Evolutionary conservation across 2,888 invertebrate species (phyloP), one percentile per base, ranked within the genome.

Genomic region (Rotaria macrura): DNA sequence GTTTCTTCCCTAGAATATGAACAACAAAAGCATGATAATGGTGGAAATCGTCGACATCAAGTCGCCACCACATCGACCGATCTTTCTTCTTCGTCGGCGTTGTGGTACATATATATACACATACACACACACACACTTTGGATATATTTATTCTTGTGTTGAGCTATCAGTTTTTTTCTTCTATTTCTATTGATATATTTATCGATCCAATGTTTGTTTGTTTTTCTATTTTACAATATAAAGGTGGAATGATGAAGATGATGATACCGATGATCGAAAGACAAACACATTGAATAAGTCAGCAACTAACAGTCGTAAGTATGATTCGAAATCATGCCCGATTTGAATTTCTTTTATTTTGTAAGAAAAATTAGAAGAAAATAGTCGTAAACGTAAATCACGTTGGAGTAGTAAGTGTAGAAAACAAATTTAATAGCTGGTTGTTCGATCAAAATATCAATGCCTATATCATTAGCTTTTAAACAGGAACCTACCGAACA

Each of bases 91-190:
- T 65, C 65, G 65, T 65, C 65, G 65, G 34, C 29, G 65, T 65
- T 65, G 65, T 65, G 65, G 65, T 65, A 65, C 65, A n/a, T 65
- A n/a, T 65, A 65, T 34, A 65, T 38, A n/a, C n/a, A n/a, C n/a
- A n/a, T n/a, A n/a, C n/a, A n/a, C n/a, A n/a, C n/a, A n/a, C n/a
- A 65, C 29, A 65, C 65, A 65, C 20, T 65, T 34, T 65, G 65
- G 65, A 65, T 65, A 29, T 65, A 65, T 65, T 65, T 65, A 65
- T 65, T 65, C 65, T 65, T 34, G 65, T 65, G 65, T 65, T 65
- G 65, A 65, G 65, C 65, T 65, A 65, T 65, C 34, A 65, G 34
- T 34, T 34, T 47, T 34, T 65, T 65, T 65, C 34, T 65, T 34
- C 20, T 17, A 20, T 38, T 29, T 29, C 7, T 65, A 34, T 34